phyloP scores from a whole-genome alignment of 1,140 invertebrate genomes.

The Brachionus plicatilis region DNA sequence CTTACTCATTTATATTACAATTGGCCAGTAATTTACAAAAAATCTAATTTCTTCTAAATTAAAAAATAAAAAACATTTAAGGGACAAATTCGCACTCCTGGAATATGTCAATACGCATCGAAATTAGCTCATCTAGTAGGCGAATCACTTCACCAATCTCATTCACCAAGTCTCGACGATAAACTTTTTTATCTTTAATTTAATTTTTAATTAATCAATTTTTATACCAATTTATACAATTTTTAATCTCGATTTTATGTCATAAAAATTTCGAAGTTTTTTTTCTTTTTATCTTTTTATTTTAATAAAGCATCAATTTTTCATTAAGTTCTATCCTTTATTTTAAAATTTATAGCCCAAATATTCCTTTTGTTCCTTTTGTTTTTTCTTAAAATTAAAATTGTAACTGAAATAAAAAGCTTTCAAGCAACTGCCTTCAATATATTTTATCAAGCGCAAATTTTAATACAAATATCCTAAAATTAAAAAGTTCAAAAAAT shows the following conservation, averaged over 20 bases:
- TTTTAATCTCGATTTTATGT: background rate
- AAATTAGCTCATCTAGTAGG: slow-evolving; percentile 17
- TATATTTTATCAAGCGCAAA: no score
- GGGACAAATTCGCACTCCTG: slow-evolving; percentile 76
- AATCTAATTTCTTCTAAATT: background rate
- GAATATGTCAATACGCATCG: slow-evolving; percentile 64
- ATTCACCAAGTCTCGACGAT: slow-evolving; percentile 52
- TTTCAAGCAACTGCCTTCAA: no score
- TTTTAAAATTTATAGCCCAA: no score
- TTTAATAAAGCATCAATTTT: no score
- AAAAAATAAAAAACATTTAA: slow-evolving; percentile 60
- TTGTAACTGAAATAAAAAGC: no score
- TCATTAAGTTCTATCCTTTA: no score
- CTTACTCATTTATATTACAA: slow-evolving; percentile 78
- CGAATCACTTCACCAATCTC: slow-evolving; percentile 49
- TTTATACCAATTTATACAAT: background rate
- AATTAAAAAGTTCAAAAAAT: no score
- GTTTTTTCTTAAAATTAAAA: no score
- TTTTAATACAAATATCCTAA: no score
- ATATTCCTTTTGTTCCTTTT: no score
- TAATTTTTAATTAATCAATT: background rate
- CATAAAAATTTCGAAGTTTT: background rate
- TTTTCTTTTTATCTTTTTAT: background rate
- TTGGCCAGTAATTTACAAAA: slow-evolving; percentile 36
- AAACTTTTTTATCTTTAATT: slow-evolving; percentile 56